phyloP scores from a whole-genome alignment of 1,140 invertebrate genomes.

The Linepithema humile region DNA sequence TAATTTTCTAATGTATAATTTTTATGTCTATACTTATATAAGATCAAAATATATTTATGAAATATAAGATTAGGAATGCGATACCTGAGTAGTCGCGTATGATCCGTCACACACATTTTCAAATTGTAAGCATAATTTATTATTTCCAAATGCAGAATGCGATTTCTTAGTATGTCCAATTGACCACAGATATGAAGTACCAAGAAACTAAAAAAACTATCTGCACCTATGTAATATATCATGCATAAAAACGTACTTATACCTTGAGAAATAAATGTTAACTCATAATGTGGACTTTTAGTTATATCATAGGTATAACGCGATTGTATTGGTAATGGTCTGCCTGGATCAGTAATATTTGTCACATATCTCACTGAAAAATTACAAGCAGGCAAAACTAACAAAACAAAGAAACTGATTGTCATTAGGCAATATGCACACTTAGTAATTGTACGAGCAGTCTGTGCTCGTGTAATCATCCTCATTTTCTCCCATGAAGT shows the following conservation, averaged over 20 bases:
- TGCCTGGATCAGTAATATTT: neutral
- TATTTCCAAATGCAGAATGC: neutral
- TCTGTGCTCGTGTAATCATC: constrained; percentile 2
- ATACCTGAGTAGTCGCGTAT: constrained; percentile 29
- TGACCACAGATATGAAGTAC: constrained; percentile 41
- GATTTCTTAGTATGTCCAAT: constrained; percentile 13
- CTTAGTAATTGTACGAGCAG: neutral
- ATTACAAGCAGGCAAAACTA: neutral
- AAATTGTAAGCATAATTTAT: neutral
- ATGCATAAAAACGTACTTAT: neutral
- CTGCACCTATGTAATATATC: neutral
- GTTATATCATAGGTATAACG: constrained; percentile 16
- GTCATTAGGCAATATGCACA: neutral
- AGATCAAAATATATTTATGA: no score
- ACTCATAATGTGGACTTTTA: constrained; percentile 32
- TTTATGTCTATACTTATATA: no score
- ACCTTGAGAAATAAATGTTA: neutral
- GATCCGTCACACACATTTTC: neutral
- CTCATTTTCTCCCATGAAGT: neutral
- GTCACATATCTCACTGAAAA: neutral
- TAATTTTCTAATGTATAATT: no score
- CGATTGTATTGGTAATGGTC: neutral
- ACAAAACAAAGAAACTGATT: neutral
- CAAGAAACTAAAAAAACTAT: constrained; percentile 15
- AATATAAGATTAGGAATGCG: neutral